phyloP scores from a whole-genome alignment of 2,113 vertebrate species.

The Hyla sarda region DNA sequence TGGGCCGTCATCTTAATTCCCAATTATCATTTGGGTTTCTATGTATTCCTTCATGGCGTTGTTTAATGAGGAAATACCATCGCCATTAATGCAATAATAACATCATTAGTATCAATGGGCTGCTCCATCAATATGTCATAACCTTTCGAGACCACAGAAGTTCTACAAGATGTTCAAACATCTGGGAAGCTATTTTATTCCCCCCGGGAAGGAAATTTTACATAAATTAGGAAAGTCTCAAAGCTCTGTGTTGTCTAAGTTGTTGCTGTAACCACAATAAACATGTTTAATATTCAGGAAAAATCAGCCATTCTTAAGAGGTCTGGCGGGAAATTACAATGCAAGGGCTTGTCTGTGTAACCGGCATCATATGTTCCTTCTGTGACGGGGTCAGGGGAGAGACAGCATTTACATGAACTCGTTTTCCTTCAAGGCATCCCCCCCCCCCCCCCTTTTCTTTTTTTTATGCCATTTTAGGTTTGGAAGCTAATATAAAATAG shows the following conservation, averaged over 20 bases:
- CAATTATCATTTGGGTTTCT: neutral
- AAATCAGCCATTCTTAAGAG: conserved; percentile 19
- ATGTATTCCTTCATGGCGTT: neutral
- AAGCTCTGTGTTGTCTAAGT: conserved; percentile 28
- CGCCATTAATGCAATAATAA: conserved; percentile 17
- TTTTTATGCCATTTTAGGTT: neutral
- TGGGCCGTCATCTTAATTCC: neutral
- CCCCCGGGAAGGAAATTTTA: conserved; percentile 29
- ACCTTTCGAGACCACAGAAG: conserved; percentile 1
- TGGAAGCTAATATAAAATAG: neutral
- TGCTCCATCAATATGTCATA: neutral
- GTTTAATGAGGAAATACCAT: conserved; percentile 34
- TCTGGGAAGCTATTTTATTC: conserved; percentile 27
- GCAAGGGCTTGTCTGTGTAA: neutral
- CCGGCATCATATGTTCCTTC: conserved; percentile 11
- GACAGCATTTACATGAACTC: neutral
- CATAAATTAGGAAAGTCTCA: conserved; percentile 34
- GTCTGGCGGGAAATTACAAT: neutral
- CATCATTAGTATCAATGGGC: conserved; percentile 17
- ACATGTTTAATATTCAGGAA: conserved; percentile 41
- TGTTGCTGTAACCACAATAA: conserved; percentile 30
- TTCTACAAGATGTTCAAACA: conserved; percentile 11
- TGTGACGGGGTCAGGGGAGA: neutral
- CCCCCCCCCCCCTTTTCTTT: too few relatives aligned
- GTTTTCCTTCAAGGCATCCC: neutral